Base-by-base conservation (phyloP, 2,888 invertebrate genomes). In the Nomada lathburiana region DNA sequence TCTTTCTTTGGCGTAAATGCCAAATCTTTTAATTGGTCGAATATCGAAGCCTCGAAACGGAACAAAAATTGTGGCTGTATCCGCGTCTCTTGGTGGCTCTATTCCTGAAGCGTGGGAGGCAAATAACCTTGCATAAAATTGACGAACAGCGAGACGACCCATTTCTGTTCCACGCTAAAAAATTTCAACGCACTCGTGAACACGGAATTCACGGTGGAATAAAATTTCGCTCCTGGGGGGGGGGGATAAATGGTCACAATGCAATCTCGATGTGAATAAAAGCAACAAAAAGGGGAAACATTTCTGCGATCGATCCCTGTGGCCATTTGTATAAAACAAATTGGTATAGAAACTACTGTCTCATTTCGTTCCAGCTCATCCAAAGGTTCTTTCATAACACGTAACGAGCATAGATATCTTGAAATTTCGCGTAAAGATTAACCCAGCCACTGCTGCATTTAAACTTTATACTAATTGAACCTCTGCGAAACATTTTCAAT, bases 121-220 rank as follows among this genome's bases (percentile, higher is more conserved):
- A 57, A 60, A 80, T 77, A 77, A 71, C 57, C 57, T 72, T 72
- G 71, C 67, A 71, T 63, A 80, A 77, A 77, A 80, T 80, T 72
- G 67, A 67, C 57, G 62, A 77, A 67, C 44, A 77, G 55, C 44
- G 67, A 62, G 67, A 80, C 77, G 71, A 77, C 55, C 71, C 29
- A 57, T 80, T 80, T 70, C 62, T 77, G 26, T 67, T 26, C 50
- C 42, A 63, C 23, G 63, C 55, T 71, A 72, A 77, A 77, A 80
- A 80, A 72, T 80, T 77, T 63, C 78, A 72, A 68, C 71, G 57
- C 71, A 68, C 67, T 44, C 62, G 71, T 71, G 62, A 68, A 68
- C 71, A 62, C 20, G 55, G 67, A 29, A 71, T 72, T 77, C 78
- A 71, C 55, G 55, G 42, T 52, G 67, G 52, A 67, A 63, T 57